These are phyloP conservation scores for Butorides virescens DNA, from an alignment of 2,113 vertebrate species.

Conservation along the genomic window DNA sequence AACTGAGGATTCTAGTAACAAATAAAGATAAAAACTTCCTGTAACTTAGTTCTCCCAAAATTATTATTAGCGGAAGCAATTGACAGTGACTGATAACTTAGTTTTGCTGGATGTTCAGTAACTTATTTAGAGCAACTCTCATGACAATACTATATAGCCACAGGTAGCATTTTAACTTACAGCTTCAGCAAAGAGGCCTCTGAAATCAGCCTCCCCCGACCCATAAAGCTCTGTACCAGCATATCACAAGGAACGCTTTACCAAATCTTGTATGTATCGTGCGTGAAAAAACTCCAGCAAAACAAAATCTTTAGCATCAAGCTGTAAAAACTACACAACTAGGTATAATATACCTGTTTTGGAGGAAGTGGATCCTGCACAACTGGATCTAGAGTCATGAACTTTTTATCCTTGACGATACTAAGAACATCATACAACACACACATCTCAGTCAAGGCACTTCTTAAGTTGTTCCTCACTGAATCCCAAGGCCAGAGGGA, in stretches of 20 bases:
- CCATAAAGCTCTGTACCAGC: neutral
- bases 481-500: conserved; percentile 99
- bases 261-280: rapidly evolving
- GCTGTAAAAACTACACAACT: rapidly evolving
- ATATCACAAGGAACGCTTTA: neutral
- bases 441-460: conserved; percentile 94
- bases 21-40: neutral
- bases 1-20: conserved; percentile 85
- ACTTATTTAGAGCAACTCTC: neutral
- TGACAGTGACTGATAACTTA: neutral
- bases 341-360: conserved; percentile 70
- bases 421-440: conserved; percentile 94
- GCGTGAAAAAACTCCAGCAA: rapidly evolving
- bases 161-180: neutral
- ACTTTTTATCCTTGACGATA: conserved; percentile 95
- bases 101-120: neutral
- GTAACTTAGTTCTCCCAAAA: neutral
- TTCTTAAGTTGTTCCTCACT: conserved; percentile 90
- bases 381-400: conserved; percentile 96
- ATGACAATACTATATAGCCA: rapidly evolving
- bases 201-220: neutral
- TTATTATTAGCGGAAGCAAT: neutral
- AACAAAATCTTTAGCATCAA: neutral
- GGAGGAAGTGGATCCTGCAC: conserved; percentile 84
- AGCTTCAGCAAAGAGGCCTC: neutral